Conservation (phyloP, 2,113 vertebrate species). For the Lucifuga dentata region DNA sequence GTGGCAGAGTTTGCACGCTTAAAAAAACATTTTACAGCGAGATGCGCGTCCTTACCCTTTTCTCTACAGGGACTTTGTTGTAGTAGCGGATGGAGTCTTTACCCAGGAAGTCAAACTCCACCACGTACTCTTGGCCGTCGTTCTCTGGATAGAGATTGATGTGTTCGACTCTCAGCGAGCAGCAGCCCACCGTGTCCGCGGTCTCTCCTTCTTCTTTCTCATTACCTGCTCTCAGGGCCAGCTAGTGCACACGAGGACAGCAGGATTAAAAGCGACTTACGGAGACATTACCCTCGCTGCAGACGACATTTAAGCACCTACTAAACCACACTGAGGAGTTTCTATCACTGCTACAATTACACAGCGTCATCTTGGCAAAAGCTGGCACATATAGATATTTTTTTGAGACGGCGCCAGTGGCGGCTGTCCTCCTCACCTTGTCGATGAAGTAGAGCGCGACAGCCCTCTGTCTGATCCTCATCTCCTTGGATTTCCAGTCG, state of each 20-base stretch:
- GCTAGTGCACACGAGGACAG: slow-evolving; percentile 75
- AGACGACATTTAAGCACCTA: not conserved
- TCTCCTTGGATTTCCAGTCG: slow-evolving; percentile 99
- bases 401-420: no score
- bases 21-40: not conserved
- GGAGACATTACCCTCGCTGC: slow-evolving; percentile 8
- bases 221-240: slow-evolving; percentile 97
- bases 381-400: no score
- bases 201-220: slow-evolving; percentile 99
- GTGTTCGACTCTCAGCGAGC: slow-evolving; percentile 95
- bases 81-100: slow-evolving; percentile 99
- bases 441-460: slow-evolving; percentile 98
- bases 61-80: slow-evolving; percentile 98
- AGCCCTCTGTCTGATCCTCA: slow-evolving; percentile 95
- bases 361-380: no score
- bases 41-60: slow-evolving; percentile 87
- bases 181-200: slow-evolving; percentile 97
- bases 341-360: no score
- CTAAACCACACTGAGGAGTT: no score
- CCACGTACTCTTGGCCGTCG: slow-evolving; percentile 95
- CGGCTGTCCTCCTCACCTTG: slow-evolving; percentile 90
- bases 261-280: slow-evolving; percentile 32
- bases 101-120: slow-evolving; percentile 97
- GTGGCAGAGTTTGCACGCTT: not conserved
- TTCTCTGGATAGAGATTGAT: slow-evolving; percentile 92